A percentile compares a stretch with the other conserved stretches of the same genome.
Evolutionary conservation across 2,797 vertebrate species (phyloP).

Genomic region (Enteromius mattozi): DNA sequence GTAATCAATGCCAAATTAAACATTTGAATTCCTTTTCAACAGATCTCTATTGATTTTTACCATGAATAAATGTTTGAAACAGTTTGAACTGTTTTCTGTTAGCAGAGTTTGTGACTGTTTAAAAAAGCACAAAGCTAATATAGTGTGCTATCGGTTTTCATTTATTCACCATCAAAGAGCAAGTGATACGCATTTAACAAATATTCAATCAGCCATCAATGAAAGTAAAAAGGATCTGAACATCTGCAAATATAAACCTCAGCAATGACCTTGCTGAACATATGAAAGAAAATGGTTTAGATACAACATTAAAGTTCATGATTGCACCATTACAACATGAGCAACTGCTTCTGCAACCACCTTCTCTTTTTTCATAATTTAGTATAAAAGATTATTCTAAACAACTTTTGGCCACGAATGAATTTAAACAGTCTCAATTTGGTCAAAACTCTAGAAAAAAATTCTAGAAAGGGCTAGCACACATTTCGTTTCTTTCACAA

Average conservation of each 20-base stretch:
- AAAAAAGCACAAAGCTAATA: not conserved
- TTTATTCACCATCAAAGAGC: constrained; percentile 48
- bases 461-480: not conserved
- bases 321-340: constrained; percentile 17
- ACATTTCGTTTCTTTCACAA: not conserved
- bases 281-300: constrained; percentile 2
- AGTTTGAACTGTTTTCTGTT: not conserved
- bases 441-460: not conserved
- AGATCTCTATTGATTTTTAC: not conserved
- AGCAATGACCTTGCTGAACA: not conserved
- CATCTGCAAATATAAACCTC: not conserved
- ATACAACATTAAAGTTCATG: not conserved
- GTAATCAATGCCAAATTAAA: constrained; percentile 9
- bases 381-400: not conserved
- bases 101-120: not conserved
- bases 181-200: constrained; percentile 24
- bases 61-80: not conserved
- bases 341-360: not conserved
- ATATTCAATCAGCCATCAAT: constrained; percentile 8
- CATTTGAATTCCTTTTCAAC: constrained; percentile 22
- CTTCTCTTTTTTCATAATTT: not conserved
- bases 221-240: not conserved
- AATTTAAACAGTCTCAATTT: constrained; percentile 14
- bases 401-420: not conserved
- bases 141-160: not conserved